Evolutionary conservation across 1,140 invertebrate genomes (phyloP).

Genomic region (Hermetia illucens): DNA sequence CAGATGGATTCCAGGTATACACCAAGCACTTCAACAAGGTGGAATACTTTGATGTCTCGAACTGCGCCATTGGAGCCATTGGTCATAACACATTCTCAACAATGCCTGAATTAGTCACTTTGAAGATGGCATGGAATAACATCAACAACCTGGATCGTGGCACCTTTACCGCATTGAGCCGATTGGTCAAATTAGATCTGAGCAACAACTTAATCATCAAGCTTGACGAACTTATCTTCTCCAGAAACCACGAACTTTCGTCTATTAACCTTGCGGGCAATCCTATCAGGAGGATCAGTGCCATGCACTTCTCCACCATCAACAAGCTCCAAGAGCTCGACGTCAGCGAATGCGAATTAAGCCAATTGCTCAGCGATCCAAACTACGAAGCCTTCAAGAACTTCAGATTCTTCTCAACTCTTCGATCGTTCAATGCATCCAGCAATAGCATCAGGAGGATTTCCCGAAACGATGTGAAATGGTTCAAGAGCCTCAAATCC

Average conservation of each 20-base stretch:
- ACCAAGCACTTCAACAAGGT: slow-evolving; percentile 43
- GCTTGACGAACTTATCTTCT: slow-evolving; percentile 44
- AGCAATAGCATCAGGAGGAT: slow-evolving; percentile 41
- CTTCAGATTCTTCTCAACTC: slow-evolving; percentile 29
- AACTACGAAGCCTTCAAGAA: slow-evolving; percentile 17
- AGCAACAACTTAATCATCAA: slow-evolving; percentile 46
- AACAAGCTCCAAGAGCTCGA: slow-evolving; percentile 41
- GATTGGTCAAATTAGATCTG: slow-evolving; percentile 48
- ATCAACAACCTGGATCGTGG: slow-evolving; percentile 33
- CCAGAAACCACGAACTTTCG: slow-evolving; percentile 40
- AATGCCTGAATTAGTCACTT: slow-evolving; percentile 45
- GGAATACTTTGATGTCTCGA: slow-evolving; percentile 49
- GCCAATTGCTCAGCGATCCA: slow-evolving; percentile 44
- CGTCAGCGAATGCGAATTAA: slow-evolving; percentile 47
- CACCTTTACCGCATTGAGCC: slow-evolving; percentile 31
- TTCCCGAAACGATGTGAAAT: slow-evolving; percentile 35
- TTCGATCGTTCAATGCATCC: slow-evolving; percentile 40
- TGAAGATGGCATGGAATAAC: slow-evolving; percentile 49
- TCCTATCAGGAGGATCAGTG: slow-evolving; percentile 45
- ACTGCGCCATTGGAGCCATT: slow-evolving; percentile 46
- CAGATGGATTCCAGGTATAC: slow-evolving; percentile 35
- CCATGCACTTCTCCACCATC: slow-evolving; percentile 45
- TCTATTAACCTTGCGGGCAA: slow-evolving; percentile 57
- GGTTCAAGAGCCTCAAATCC: slow-evolving; percentile 40
- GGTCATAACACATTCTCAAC: slow-evolving; percentile 44